Percentiles rank a stretch among this genome's conserved stretches.
Conservation (phyloP, 2,888 invertebrate species). For the Sisyra terminalis region DNA sequence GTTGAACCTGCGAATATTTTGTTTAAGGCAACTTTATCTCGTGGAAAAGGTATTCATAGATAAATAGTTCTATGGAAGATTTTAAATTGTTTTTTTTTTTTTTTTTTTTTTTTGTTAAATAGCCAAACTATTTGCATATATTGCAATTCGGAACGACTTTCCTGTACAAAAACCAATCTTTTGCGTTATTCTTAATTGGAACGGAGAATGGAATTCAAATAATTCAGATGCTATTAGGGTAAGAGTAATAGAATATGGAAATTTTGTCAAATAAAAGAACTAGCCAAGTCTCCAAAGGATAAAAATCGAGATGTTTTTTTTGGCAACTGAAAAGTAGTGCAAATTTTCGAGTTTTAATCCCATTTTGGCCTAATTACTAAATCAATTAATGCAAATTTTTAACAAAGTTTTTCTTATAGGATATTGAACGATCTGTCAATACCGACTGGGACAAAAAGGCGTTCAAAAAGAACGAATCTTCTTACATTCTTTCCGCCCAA, state of each 20-base stretch:
- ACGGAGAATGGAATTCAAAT: conserved; percentile 43
- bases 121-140: conserved; percentile 61
- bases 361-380: conserved; percentile 7
- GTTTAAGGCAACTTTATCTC: conserved; percentile 62
- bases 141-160: conserved; percentile 70
- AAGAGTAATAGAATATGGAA: too few species aligned
- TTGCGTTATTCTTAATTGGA: conserved; percentile 55
- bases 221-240: conserved; percentile 57
- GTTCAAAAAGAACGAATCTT: conserved; percentile 17
- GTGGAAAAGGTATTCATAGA: conserved; percentile 43
- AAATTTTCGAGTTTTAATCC: conserved; percentile 3
- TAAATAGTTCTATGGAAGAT: too few species aligned
- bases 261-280: too few species aligned
- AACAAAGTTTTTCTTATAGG: conserved; percentile 21
- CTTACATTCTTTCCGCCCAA: conserved; percentile 55
- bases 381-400: too few species aligned
- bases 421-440: conserved; percentile 34
- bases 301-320: too few species aligned
- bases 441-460: conserved; percentile 35
- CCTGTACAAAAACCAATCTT: conserved; percentile 66
- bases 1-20: conserved; percentile 48
- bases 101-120: conserved; percentile 21
- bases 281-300: too few species aligned
- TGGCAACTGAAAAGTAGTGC: too few species aligned
- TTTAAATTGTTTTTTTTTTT: conserved; percentile 6